Conservation (phyloP, 2,797 vertebrate genomes). For the Loris lydekkerianus region DNA sequence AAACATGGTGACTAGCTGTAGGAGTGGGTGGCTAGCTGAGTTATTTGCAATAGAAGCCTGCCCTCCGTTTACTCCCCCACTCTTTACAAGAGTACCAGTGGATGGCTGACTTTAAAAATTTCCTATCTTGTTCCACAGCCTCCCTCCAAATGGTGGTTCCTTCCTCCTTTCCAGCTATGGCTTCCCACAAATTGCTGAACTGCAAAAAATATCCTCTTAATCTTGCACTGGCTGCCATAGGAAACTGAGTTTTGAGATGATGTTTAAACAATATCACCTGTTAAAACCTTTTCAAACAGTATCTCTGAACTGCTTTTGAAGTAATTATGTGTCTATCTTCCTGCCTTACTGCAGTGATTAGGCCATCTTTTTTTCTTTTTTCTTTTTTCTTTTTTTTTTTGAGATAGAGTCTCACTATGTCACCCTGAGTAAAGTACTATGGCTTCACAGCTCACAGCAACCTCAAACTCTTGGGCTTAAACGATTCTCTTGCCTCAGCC, state of each 20-base stretch:
- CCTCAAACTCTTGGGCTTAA: too few relatives aligned
- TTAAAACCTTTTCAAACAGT: not conserved
- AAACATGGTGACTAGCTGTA: not conserved
- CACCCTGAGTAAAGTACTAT: too few relatives aligned
- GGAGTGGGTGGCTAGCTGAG: not conserved
- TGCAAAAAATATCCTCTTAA: not conserved
- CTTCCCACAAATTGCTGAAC: not conserved
- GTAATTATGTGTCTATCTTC: not conserved
- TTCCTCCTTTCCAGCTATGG: not conserved
- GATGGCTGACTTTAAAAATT: not conserved
- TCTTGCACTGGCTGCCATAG: not conserved
- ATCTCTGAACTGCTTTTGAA: not conserved
- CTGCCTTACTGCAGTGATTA: not conserved
- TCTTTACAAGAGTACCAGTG: not conserved
- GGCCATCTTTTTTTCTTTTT: too few relatives aligned
- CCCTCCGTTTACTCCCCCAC: not conserved
- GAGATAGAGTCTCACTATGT: too few relatives aligned
- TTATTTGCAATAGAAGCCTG: not conserved
- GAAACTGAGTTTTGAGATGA: not conserved
- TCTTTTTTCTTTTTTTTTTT: too few relatives aligned
- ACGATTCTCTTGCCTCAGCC: too few relatives aligned
- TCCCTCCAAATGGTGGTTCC: not conserved
- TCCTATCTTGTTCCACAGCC: not conserved
- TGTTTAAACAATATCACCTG: not conserved
- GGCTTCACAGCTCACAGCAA: too few relatives aligned